Evolutionary conservation across 2,888 invertebrate species (phyloP), one percentile per base, ranked within the genome.

Genomic region (Acronicta psi): DNA sequence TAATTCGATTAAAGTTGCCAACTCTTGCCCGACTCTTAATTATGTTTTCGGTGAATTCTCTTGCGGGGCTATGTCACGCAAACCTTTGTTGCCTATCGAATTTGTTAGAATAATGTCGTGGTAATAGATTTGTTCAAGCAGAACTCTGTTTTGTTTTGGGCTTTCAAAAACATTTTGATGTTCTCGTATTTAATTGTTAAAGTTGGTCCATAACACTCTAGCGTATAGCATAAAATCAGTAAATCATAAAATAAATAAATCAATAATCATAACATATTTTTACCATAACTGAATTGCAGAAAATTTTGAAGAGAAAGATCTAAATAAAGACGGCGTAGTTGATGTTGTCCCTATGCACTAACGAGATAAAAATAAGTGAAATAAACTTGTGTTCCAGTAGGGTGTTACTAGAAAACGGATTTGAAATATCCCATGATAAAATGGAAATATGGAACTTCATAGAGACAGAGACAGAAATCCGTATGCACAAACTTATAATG

Each of bases 1-100:
- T 88, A 85, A 89, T 89, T 87, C 83, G 84, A 88, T 88, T 87
- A 85, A 89, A 88, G 77, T 87, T 81, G 75, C 73, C 71, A 86
- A 88, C 86, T 85, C 74, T 75, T 70, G 77, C 77, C 73, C 62
- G 68, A 75, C 77, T 79, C 80, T 83, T 82, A 84, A 87, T 85
- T 84, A 82, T 81, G 84, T 83, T 82, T 81, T 78, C 58, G 75
- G 68, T 70, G 59, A 66, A 68, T 65, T 75, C 74, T 70, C 66
- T 69, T 60, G 64, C 59, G 70, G 69, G 57, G 59, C 66, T 59
- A 52, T 63, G 62, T 77, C 83, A 82, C 81, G 76, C 76, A 54
- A 78, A 69, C 70, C 63, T 65, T 75, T 70, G 62, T 66, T 66
- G 68, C 53, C 63, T 60, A 74, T 71, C 58, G 59, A 71, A 65